Evolutionary conservation across 2,113 vertebrate genomes (phyloP).

Genomic region (Hyla sarda): DNA sequence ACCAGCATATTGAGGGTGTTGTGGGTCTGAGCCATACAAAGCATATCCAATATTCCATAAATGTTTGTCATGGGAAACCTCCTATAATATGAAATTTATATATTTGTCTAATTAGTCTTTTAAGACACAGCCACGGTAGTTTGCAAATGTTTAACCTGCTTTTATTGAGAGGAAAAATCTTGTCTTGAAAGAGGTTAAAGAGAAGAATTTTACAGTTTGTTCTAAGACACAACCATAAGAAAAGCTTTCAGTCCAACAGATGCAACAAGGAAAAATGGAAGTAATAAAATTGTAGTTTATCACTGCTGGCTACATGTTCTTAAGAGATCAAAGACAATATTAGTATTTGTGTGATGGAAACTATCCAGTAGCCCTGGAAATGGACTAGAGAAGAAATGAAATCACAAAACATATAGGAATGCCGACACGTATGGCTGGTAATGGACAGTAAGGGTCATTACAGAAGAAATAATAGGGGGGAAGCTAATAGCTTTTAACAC

Average conservation of each 20-base stretch:
- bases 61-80: too few species aligned
- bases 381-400: slow-evolving; percentile 19
- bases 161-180: background rate
- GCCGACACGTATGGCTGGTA: background rate
- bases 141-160: background rate
- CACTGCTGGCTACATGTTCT: slow-evolving; percentile 36
- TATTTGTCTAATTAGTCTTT: too few species aligned
- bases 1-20: too few species aligned
- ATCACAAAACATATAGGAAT: slow-evolving; percentile 18
- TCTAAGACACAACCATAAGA: background rate
- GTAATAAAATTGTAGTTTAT: slow-evolving; percentile 44
- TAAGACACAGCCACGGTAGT: too few species aligned
- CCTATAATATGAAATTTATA: too few species aligned
- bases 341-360: slow-evolving; percentile 25
- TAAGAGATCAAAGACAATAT: slow-evolving; percentile 37
- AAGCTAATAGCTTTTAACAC: background rate
- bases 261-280: slow-evolving; percentile 21
- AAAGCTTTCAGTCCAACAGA: slow-evolving; percentile 25
- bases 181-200: background rate
- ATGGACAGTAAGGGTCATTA: background rate
- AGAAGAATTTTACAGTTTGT: background rate
- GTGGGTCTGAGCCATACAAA: too few species aligned
- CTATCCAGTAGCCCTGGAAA: slow-evolving; percentile 8
- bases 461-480: background rate
- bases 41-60: too few species aligned